Conservation (phyloP, 2,113 vertebrate genomes). For the Micromys minutus region DNA sequence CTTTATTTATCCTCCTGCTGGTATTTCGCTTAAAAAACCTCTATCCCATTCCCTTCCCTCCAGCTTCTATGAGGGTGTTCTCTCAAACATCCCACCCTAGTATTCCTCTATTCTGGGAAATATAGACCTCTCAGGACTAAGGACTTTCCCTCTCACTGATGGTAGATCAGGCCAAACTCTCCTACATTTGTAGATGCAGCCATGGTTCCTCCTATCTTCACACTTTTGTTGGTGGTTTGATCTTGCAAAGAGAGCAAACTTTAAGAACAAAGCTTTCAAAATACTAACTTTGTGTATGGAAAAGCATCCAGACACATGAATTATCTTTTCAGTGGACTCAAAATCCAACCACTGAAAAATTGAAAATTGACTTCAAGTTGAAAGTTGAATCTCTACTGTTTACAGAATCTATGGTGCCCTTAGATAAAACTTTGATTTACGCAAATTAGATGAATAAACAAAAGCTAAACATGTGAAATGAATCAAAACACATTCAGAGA, state of each 20-base stretch:
- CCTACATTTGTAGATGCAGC: too few species aligned
- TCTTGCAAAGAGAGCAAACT: neutral
- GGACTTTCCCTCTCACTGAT: too few species aligned
- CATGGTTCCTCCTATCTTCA: too few species aligned
- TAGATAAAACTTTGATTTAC: constrained; percentile 61
- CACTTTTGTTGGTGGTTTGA: too few species aligned
- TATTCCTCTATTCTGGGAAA: too few species aligned
- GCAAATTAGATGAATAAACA: constrained; percentile 58
- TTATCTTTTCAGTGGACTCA: neutral
- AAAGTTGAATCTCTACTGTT: constrained; percentile 45
- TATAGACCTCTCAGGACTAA: too few species aligned
- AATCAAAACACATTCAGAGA: neutral
- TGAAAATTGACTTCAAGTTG: constrained; percentile 59
- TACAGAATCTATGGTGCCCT: neutral
- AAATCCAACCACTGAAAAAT: constrained; percentile 30
- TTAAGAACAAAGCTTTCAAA: neutral
- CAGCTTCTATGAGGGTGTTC: too few species aligned
- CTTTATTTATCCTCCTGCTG: too few species aligned
- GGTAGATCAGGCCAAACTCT: too few species aligned
- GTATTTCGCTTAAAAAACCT: too few species aligned
- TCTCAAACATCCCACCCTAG: too few species aligned
- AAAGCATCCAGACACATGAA: neutral
- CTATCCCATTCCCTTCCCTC: too few species aligned
- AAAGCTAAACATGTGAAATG: constrained; percentile 48
- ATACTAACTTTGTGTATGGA: neutral